Evolutionary conservation across 2,113 vertebrate genomes (phyloP), one percentile per base, ranked within the genome.

Genomic region (Dunckerocampus dactyliophorus): DNA sequence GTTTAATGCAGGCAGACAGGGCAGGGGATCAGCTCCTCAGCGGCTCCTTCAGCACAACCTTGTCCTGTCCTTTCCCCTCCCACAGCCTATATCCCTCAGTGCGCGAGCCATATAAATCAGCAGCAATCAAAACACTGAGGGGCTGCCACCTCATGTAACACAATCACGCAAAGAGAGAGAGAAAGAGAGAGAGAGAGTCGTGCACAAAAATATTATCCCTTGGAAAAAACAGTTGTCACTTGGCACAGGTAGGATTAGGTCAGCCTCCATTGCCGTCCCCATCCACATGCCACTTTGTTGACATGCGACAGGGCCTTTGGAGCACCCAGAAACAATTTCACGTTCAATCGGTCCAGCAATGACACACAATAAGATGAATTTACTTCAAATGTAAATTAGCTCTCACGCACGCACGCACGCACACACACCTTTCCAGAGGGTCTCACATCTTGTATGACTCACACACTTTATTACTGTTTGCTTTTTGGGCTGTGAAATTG

Each of bases 361-460:
- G 22, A 76, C 63, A 77, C 34, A 74, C 53, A 79, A 80, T 62
- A 74, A 51, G 54, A 4, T 43, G 13, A 43, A 64, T 72, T 77
- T 57, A 75, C 66, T 70, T 74, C 61, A 82, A 68, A 82, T 80
- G 66, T 37, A 83, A 86, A 86, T 83, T 34, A 71, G 62, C 67
- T 66, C 59, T 71, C 67, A 4, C 24, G 3, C 24, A 28, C 24
- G 5, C 37, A 39, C 37, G 9, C 39, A 43, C 39, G 2, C 39
- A 43, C 39, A 14, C 10, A 68, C 65, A 70, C 68, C 63, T 66
- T 64, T 61, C 19, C 63, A 15, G 52, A 66, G 63, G 63, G 59
- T 72, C 54, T 79, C 61, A 46, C 50, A 68, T 71, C 69, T 74
- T 76, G 63, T 34, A 46, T 74, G 80, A 84, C 55, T 79, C 70